A percentile compares a stretch with the other conserved stretches of the same genome.
Evolutionary conservation across 2,888 invertebrate genomes (phyloP).

Genomic region (Ephialtes manifestator): DNA sequence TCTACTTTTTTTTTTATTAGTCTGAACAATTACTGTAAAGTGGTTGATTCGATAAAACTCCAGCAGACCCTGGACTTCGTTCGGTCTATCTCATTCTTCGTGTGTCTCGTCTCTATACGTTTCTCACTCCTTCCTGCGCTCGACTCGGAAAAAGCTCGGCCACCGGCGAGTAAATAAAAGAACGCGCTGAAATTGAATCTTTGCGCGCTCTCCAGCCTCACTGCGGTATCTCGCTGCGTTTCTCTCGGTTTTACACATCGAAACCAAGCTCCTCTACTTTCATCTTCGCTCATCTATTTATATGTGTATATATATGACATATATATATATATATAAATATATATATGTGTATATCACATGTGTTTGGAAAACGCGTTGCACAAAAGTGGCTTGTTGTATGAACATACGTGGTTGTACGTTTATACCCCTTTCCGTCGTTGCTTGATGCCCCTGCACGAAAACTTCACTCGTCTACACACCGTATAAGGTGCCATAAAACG

Average conservation of each 20-base stretch:
- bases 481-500: conserved; percentile 49
- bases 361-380: conserved; percentile 28
- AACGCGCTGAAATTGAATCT: conserved; percentile 76
- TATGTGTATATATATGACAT: neutral
- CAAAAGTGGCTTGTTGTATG: conserved; percentile 45
- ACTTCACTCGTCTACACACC: conserved; percentile 39
- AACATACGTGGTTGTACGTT: conserved; percentile 19
- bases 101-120: conserved; percentile 24
- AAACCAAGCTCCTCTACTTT: conserved; percentile 30
- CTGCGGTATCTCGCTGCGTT: conserved; percentile 60
- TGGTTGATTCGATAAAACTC: conserved; percentile 71
- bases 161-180: conserved; percentile 72
- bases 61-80: conserved; percentile 41
- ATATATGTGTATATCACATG: neutral
- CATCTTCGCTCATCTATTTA: conserved; percentile 16
- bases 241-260: conserved; percentile 53
- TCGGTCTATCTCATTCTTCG: conserved; percentile 29
- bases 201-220: conserved; percentile 66
- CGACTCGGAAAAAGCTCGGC: conserved; percentile 56
- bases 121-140: conserved; percentile 39
- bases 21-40: conserved; percentile 74
- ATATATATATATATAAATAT: conserved; percentile 9
- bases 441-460: conserved; percentile 39
- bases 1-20: conserved; percentile 69
- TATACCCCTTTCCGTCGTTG: conserved; percentile 22